These are phyloP conservation scores for Penelope pileata DNA, from an alignment of 2,113 vertebrate species.

Conservation along the genomic window DNA sequence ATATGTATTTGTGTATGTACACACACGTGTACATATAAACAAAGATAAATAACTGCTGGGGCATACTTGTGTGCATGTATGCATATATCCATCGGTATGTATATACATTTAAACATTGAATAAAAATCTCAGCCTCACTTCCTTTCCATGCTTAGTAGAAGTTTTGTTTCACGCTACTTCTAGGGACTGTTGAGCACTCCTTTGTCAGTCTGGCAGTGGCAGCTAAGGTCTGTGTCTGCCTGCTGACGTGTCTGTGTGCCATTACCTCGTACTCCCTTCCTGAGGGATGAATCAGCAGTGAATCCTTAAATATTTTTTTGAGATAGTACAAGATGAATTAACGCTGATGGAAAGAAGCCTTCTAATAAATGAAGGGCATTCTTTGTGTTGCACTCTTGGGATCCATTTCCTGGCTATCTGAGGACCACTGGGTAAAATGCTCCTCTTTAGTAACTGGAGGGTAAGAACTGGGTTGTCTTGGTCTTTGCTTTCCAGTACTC, in stretches of 20 bases:
- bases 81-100: background rate
- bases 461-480: background rate
- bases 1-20: background rate
- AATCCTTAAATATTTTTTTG: background rate
- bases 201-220: background rate
- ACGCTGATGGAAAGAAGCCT: background rate
- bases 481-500: background rate
- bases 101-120: background rate
- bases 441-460: background rate
- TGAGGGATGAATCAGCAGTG: background rate
- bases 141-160: background rate
- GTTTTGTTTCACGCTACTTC: background rate
- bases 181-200: background rate
- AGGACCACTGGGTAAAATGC: background rate
- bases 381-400: background rate
- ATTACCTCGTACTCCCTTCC: background rate
- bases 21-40: background rate
- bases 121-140: background rate
- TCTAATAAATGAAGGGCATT: background rate
- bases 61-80: fast-evolving
- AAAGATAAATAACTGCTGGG: background rate
- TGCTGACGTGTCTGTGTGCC: background rate
- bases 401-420: background rate
- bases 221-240: background rate
- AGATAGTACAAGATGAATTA: background rate